phyloP scores from a whole-genome alignment of 2,797 vertebrate species.

The Muscicapa striata region DNA sequence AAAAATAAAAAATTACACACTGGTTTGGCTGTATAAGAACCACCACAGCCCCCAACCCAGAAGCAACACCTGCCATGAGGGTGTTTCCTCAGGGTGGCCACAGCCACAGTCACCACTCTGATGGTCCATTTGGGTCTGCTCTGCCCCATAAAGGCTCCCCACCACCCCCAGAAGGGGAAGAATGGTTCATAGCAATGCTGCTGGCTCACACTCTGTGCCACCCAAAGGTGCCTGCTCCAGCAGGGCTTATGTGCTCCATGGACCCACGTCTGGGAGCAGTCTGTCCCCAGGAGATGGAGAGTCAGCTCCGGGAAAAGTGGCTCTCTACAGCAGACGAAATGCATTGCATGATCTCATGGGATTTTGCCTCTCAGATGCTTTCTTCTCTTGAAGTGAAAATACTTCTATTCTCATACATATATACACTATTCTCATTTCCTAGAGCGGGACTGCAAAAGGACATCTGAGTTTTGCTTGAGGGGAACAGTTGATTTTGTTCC shows the following conservation, averaged over 20 bases:
- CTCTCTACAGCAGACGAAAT: not conserved
- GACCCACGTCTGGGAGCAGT: not conserved
- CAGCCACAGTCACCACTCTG: not conserved
- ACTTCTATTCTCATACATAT: not conserved
- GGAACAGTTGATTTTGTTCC: not conserved
- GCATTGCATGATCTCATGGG: not conserved
- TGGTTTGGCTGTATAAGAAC: not conserved
- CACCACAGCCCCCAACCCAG: not conserved
- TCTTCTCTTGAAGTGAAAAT: not conserved
- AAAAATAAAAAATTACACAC: no score
- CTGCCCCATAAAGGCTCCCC: not conserved
- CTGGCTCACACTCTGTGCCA: not conserved
- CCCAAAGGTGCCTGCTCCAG: not conserved
- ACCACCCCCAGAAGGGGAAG: not conserved
- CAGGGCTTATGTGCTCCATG: not conserved
- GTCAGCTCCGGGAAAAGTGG: not conserved
- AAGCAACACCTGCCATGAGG: not conserved
- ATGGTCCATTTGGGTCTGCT: not conserved
- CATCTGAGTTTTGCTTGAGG: constrained; percentile 69
- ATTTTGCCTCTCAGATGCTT: not conserved
- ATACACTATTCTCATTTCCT: not conserved
- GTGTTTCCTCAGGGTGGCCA: not conserved
- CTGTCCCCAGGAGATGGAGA: not conserved
- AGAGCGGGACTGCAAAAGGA: constrained; percentile 81
- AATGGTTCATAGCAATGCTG: not conserved